phyloP scores from a whole-genome alignment of 2,888 invertebrate genomes.

The Aquatica leii region DNA sequence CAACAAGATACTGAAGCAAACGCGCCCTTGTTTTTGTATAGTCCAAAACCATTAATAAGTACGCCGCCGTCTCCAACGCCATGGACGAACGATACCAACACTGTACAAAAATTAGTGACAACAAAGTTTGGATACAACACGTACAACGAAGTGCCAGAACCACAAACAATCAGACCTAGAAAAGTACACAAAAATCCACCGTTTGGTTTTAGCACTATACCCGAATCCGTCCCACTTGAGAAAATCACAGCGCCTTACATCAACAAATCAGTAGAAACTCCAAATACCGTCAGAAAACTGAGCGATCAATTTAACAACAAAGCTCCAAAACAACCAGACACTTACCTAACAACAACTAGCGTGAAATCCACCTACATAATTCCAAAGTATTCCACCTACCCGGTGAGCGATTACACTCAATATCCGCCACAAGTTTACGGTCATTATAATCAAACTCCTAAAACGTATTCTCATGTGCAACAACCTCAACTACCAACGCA shows the following conservation, averaged over 20 bases:
- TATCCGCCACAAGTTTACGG: not conserved
- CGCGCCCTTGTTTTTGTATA: constrained; percentile 55
- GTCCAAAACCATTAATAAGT: constrained; percentile 53
- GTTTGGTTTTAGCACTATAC: not conserved
- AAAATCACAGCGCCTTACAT: constrained; percentile 52
- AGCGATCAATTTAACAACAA: constrained; percentile 56
- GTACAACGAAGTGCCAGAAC: constrained; percentile 37
- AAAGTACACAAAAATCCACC: not conserved
- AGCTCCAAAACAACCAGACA: constrained; percentile 18
- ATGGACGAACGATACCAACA: constrained; percentile 63
- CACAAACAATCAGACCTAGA: constrained; percentile 43
- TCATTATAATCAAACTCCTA: not conserved
- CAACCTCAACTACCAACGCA: not conserved
- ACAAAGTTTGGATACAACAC: constrained; percentile 64
- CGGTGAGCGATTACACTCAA: constrained; percentile 19
- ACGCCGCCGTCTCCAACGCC: constrained; percentile 50
- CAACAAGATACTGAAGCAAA: constrained; percentile 33
- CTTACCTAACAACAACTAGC: constrained; percentile 39
- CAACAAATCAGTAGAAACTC: constrained; percentile 47
- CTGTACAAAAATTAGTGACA: constrained; percentile 64
- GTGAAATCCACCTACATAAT: constrained; percentile 36
- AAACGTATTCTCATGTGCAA: not conserved
- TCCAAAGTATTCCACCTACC: constrained; percentile 17
- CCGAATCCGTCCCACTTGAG: constrained; percentile 38
- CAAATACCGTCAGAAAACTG: constrained; percentile 54